These are phyloP conservation scores for Acromyrmex echinatior DNA, from an alignment of 1,140 invertebrate genomes.

Conservation along the genomic window DNA sequence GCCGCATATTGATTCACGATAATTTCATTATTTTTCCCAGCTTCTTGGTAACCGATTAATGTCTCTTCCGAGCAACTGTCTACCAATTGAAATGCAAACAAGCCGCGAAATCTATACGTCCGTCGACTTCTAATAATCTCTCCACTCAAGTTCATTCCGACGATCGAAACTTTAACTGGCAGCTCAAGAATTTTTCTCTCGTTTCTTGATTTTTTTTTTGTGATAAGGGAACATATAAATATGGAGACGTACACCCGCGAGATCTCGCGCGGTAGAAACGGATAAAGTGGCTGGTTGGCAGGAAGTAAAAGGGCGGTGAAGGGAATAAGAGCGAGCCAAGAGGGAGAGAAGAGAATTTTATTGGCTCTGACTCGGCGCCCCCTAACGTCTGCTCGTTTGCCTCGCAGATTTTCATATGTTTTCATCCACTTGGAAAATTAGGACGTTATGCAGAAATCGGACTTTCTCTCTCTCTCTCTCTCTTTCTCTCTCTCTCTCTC, in stretches of 20 bases:
- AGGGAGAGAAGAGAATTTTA: constrained; percentile 84
- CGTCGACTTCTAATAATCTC: constrained; percentile 48
- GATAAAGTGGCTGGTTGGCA: constrained; percentile 66
- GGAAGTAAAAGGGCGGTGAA: constrained; percentile 63
- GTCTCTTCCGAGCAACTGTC: constrained; percentile 70
- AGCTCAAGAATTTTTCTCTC: constrained; percentile 43
- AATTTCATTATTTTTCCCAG: constrained; percentile 76
- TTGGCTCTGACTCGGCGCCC: constrained; percentile 85
- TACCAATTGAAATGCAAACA: constrained; percentile 74
- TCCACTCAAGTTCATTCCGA: constrained; percentile 34
- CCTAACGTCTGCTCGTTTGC: constrained; percentile 85
- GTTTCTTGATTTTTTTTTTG: background rate
- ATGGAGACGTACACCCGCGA: constrained; percentile 39
- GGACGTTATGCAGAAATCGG: constrained; percentile 81
- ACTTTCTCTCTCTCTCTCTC: constrained; percentile 46
- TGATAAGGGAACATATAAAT: constrained; percentile 39
- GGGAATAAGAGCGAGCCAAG: constrained; percentile 71
- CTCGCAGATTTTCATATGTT: constrained; percentile 87
- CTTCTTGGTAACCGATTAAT: constrained; percentile 75
- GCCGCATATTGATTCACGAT: constrained; percentile 77
- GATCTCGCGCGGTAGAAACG: constrained; percentile 51
- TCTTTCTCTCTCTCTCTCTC: too few species aligned
- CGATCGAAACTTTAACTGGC: constrained; percentile 37
- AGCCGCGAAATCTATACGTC: constrained; percentile 50
- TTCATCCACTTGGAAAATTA: constrained; percentile 86